Evolutionary conservation across 2,888 invertebrate species (phyloP).

Genomic region (Apamea crenata): DNA sequence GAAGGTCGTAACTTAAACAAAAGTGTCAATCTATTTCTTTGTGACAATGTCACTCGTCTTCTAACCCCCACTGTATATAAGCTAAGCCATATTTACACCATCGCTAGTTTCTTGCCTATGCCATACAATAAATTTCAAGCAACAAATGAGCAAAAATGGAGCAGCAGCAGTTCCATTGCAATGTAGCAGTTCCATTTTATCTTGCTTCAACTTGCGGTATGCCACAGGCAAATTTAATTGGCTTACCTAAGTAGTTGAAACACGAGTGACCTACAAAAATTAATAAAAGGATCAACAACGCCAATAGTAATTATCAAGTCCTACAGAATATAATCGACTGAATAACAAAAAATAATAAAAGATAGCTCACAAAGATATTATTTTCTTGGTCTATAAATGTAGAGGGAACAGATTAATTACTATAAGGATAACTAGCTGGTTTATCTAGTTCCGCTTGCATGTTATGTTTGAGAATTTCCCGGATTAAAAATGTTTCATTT

Average conservation of each 20-base stretch:
- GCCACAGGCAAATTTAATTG: neutral
- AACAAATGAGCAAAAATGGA: no score
- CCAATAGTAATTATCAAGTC: conserved; percentile 24
- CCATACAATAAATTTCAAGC: no score
- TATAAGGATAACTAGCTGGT: neutral
- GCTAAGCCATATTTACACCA: neutral
- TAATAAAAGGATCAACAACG: conserved; percentile 8
- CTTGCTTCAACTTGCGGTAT: neutral
- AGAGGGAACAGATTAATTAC: neutral
- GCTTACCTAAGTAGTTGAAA: neutral
- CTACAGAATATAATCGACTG: conserved; percentile 3
- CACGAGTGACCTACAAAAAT: neutral
- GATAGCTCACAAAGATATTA: neutral
- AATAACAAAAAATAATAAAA: neutral
- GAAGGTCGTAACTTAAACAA: no score
- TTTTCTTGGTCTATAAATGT: neutral
- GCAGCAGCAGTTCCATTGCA: no score
- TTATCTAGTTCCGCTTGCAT: neutral
- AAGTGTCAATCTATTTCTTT: no score
- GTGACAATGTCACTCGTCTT: no score
- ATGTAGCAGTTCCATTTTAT: neutral
- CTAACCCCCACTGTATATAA: no score
- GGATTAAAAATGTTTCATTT: neutral
- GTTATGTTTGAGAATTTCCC: neutral
- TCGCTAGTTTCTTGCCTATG: neutral